Base-by-base conservation (phyloP, 1,140 invertebrate species). In the Onthophagus taurus region DNA sequence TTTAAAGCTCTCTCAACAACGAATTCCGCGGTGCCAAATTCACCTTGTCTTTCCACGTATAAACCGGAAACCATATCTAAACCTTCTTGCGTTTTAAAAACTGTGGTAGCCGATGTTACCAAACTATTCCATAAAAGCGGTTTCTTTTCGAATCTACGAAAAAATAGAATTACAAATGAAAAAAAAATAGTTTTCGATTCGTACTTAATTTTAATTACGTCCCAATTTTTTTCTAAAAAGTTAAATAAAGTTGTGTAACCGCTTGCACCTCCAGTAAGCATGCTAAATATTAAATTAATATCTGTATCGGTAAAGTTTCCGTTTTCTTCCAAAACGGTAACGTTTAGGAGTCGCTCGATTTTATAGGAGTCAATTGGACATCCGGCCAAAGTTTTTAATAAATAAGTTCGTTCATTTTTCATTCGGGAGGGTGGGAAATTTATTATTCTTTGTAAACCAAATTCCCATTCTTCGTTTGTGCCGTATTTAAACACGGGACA, bases 401-500 rank as follows among this genome's bases (percentile, higher is more conserved):
- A 65, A 59, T 80, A 85, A 0, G 81, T 82, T 51, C 83, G 64
- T 62, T 85, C 83, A 50, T 75, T 82, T 50, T 75, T 72, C 44
- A 75, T 78, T 33, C 81, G 65, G 2, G 70, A 70, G 3, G 69
- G 57, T 0, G 82, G 80, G 61, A 85, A 85, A 49, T 84, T 76
- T 17, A 81, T 76, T 0, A 85, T 72, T 11, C 81, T 69, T 44
- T 85, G 70, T 0, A 87, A 65, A 42, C 81, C 83, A 54, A 85
- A 85, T 48, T 84, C 73, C 82, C 82, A 87, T 63, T 87, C 82
- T 20, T 83, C 75, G 44, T 71, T 66, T 0, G 78, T 75, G 0
- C 83, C 83, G 75, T 79, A 85, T 62, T 79, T 78, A 53, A 85
- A 85, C 2, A 86, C 79, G 4, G 82, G 80, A 43, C 83, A 85